Evolutionary conservation across 2,113 vertebrate genomes (phyloP).

Genomic region (Bungarus multicinctus): DNA sequence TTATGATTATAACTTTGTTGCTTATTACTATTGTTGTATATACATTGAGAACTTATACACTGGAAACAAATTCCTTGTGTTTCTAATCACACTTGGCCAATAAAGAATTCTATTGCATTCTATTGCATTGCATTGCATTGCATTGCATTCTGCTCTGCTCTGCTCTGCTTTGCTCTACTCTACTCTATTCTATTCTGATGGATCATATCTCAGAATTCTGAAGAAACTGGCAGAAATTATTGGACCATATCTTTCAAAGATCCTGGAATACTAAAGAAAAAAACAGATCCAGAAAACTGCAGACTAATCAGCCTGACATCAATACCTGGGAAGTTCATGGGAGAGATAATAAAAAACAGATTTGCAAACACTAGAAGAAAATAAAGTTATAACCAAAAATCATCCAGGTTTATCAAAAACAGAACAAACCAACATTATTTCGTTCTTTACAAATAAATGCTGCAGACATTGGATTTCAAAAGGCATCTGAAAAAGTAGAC

Average conservation of each 20-base stretch:
- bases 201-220: not conserved
- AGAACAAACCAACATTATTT: not conserved
- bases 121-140: too few relatives aligned
- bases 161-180: too few relatives aligned
- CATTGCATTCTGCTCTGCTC: too few relatives aligned
- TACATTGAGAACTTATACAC: too few relatives aligned
- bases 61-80: too few relatives aligned
- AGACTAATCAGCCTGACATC: not conserved
- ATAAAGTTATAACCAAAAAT: not conserved
- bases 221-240: not conserved
- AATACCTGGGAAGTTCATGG: not conserved
- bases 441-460: not conserved
- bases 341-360: not conserved
- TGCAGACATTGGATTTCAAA: not conserved
- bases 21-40: too few relatives aligned
- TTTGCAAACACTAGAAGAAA: not conserved
- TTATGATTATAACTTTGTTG: too few relatives aligned
- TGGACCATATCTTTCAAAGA: not conserved
- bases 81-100: too few relatives aligned
- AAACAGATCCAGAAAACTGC: not conserved
- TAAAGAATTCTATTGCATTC: too few relatives aligned
- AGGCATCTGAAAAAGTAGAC: not conserved
- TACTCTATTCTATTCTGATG: not conserved
- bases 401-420: not conserved
- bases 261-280: not conserved